Evolutionary conservation across 2,113 vertebrate species (phyloP).

Genomic region (Aleadryas rufinucha): DNA sequence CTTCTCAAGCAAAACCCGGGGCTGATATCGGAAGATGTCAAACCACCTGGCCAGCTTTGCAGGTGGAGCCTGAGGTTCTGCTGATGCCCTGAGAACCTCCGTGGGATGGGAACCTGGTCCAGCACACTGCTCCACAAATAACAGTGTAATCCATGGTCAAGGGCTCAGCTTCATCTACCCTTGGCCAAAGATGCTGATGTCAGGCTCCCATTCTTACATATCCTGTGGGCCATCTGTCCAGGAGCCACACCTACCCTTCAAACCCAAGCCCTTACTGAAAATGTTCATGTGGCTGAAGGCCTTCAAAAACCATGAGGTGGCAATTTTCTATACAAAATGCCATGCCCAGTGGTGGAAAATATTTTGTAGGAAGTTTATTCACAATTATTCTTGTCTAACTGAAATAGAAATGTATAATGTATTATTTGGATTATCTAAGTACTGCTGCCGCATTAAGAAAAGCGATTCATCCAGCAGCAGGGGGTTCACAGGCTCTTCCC

Average conservation of each 20-base stretch:
- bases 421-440: background rate
- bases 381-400: background rate
- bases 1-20: background rate
- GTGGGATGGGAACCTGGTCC: background rate
- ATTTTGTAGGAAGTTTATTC: background rate
- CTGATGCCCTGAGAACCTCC: background rate
- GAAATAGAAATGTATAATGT: background rate
- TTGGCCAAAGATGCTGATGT: background rate
- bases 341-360: background rate
- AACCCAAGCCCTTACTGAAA: background rate
- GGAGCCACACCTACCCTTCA: background rate
- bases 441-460: background rate
- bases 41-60: rapidly evolving
- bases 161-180: background rate
- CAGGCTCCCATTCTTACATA: background rate
- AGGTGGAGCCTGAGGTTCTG: background rate
- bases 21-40: background rate
- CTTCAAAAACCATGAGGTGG: background rate
- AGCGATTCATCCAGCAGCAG: background rate
- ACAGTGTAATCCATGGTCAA: background rate
- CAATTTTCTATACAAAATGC: background rate
- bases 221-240: background rate
- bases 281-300: background rate
- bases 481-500: slow-evolving; percentile 10
- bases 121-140: background rate